These are phyloP conservation scores for Pelusios castaneus DNA, from an alignment of 2,113 vertebrate species.

Conservation along the genomic window DNA sequence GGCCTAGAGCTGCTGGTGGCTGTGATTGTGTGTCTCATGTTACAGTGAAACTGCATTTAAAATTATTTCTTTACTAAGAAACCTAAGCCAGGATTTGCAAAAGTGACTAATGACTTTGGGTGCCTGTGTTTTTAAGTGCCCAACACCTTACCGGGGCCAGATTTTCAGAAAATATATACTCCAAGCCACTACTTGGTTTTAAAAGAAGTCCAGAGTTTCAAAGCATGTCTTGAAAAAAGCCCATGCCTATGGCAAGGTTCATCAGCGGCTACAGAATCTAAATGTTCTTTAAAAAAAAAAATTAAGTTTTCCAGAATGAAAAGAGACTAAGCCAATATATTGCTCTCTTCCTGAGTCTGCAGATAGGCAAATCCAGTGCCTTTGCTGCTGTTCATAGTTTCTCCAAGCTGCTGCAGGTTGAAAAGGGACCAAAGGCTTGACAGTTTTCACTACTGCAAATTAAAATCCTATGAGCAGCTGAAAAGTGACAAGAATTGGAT, in stretches of 20 bases:
- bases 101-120: background rate
- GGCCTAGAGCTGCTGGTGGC: background rate
- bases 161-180: background rate
- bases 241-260: conserved; percentile 31
- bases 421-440: background rate
- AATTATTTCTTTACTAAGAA: background rate
- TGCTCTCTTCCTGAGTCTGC: background rate
- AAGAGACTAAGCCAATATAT: background rate
- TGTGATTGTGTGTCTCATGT: background rate
- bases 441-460: background rate
- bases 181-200: background rate
- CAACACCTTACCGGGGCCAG: background rate
- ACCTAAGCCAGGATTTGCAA: conserved; percentile 6
- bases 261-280: background rate
- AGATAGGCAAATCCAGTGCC: background rate
- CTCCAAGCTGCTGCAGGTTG: accelerated
- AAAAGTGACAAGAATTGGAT: background rate
- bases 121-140: background rate
- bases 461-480: accelerated
- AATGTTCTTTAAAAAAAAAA: conserved; percentile 3
- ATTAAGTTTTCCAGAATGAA: background rate
- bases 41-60: background rate
- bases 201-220: conserved; percentile 2
- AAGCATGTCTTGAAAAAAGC: conserved; percentile 31
- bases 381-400: background rate